Base-by-base conservation (phyloP, 1,140 invertebrate species). In the Drosophila sucinea region DNA sequence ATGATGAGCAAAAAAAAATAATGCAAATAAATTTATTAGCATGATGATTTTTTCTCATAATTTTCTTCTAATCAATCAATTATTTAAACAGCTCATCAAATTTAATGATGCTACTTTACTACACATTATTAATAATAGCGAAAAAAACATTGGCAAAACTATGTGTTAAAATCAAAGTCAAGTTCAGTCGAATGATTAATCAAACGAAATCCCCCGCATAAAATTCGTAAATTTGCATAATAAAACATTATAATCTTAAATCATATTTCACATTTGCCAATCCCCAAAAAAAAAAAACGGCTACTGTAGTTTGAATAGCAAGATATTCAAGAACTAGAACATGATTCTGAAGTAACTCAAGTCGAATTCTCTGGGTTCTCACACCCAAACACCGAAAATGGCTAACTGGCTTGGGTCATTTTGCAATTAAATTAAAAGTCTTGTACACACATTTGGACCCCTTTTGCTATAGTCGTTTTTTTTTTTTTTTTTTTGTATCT, bases 361-460 rank as follows among this genome's bases (percentile, higher is more conserved):
- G 65, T 51, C 35, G 35, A 38, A 10, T 38, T 38, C 11, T 35
- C 57, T 70, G 73, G 73, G 73, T 54, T 54, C 7, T 54, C 47
- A 56, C n/a, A 40, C 44, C 62, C 51, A 27, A 10, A 32, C 25
- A 40, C 17, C 38, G 32, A 27, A 54, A 55, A 40, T 40, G 44
- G 60, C 65, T 69, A 60, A 25, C 58, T 38, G 35, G 35, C 35
- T 56, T 27, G 64, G 44, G 54, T 70, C 40, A 58, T 82, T 74
- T 82, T 82, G 80, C 67, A 82, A 82, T 80, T 84, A 77, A 77
- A 84, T 84, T 84, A 77, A 77, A 40, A 74, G 54, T 62, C 32
- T 70, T 77, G 60, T 67, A 67, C 64, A 33, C 29, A 57, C 56
- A 57, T 29, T 57, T 57, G 44, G 44, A 47, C 17, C 44, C 23